Base-by-base conservation (phyloP, 2,113 vertebrate genomes). In the Pyrgilauda ruficollis region DNA sequence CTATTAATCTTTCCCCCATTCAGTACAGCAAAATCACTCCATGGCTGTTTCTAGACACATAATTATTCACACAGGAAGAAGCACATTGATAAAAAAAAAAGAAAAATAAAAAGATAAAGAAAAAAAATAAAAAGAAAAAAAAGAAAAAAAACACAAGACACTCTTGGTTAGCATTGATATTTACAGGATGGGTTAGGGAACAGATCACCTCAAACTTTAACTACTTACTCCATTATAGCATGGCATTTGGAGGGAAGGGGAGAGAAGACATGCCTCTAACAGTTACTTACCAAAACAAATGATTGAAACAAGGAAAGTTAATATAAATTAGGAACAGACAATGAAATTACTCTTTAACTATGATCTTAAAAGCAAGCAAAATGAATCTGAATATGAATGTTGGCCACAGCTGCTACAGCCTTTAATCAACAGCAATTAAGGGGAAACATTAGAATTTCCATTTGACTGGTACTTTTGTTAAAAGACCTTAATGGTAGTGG, bases 1-100 rank as follows among this genome's bases (percentile, higher is more conserved):
- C 99, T 99, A 99, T 99, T 99, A 99, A 99, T 99, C 98, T 99
- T 99, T 98, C 99, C 99, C 98, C 99, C 98, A 98, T 98, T 98
- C 98, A 98, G 98, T 97, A 99, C 98, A 97, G 98, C 99, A 99
- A 99, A 99, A 98, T 99, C 99, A 99, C 99, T 99, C 99, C 99
- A 99, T 97, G 98, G 98, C 98, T 99, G 99, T 98, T 99, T 99
- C 99, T 99, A 99, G 98, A 98, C 97, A 98, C 95, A 97, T 92
- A 98, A 97, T 98, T 98, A 98, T 98, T 98, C 97, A 98, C 97
- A 98, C 44, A 97, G 97, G 96, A 97, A 97, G 93, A 97, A 97
- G 97, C 96, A 98, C 96, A 98, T 97, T 97, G 94, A 97, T 97
- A 70, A 80, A 97, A 97, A 93, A 87, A 95, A 81, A 92, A 49